Percentiles rank a stretch among this genome's conserved stretches.
Evolutionary conservation across 2,797 vertebrate genomes (phyloP).

Genomic region (Garrulus glandarius): DNA sequence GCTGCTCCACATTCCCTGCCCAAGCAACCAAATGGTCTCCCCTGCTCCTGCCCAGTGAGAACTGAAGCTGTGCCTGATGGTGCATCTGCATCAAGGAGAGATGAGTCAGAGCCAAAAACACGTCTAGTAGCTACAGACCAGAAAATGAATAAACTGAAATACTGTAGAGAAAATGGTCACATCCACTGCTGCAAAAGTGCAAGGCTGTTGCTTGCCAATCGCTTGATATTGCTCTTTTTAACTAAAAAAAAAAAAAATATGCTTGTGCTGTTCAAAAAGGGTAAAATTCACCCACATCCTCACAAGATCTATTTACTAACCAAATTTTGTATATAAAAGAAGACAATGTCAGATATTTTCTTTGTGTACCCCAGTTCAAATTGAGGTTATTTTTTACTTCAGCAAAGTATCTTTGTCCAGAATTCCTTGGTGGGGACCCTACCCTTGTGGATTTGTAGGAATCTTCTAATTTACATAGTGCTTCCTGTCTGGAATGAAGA

Average conservation of each 20-base stretch:
- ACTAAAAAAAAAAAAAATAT: background rate
- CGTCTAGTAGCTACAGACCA: accelerated
- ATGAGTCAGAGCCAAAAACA: background rate
- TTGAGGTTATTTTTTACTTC: background rate
- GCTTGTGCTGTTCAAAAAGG: background rate
- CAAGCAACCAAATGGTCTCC: accelerated
- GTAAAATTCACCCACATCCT: background rate
- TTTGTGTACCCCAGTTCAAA: background rate
- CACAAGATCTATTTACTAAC: background rate
- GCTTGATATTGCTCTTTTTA: background rate
- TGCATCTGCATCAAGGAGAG: background rate
- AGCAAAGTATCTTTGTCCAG: background rate
- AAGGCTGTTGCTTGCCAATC: background rate
- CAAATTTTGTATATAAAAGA: background rate
- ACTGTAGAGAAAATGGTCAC: background rate
- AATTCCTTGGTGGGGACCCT: slow-evolving; percentile 10
- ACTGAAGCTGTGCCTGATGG: background rate
- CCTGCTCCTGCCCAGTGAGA: background rate
- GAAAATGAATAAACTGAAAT: background rate
- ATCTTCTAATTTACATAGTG: background rate
- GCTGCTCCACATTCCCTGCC: background rate
- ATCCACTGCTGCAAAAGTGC: background rate
- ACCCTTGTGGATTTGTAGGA: background rate
- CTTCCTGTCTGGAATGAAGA: background rate
- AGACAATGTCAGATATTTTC: background rate